Conservation (phyloP, 2,888 invertebrate genomes). For the Orchesella flavescens region DNA sequence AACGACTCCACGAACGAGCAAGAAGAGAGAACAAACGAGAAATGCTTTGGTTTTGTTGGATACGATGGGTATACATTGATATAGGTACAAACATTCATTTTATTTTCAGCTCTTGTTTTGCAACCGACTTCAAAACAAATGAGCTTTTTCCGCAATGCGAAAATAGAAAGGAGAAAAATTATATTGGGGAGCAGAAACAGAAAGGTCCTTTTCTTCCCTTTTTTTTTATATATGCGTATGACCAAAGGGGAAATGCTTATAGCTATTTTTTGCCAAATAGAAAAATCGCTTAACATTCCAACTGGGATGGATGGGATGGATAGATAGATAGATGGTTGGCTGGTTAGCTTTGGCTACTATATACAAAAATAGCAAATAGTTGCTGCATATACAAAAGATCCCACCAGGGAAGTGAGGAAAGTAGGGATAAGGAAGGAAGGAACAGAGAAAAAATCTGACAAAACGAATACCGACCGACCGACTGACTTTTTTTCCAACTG, state of each 20-base stretch:
- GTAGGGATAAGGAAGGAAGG: conserved; percentile 16
- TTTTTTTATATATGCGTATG: not conserved
- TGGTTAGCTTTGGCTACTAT: not conserved
- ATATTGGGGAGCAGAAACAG: not conserved
- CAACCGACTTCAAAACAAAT: conserved; percentile 49
- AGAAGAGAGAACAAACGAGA: not conserved
- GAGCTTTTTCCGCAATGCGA: conserved; percentile 60
- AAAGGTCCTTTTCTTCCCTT: not conserved
- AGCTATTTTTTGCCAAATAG: conserved; percentile 44
- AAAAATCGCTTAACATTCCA: conserved; percentile 60
- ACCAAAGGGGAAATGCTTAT: too few relatives aligned
- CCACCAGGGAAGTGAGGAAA: conserved; percentile 1
- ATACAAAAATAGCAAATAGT: not conserved
- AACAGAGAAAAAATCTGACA: conserved; percentile 19
- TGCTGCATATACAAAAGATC: conserved; percentile 24
- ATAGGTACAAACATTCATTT: not conserved
- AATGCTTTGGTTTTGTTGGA: not conserved
- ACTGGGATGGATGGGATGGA: conserved; percentile 33
- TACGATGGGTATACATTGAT: not conserved
- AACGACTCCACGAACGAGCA: not conserved
- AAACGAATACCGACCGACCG: not conserved
- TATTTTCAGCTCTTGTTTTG: conserved; percentile 10
- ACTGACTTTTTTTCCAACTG: conserved; percentile 28
- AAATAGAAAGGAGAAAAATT: conserved; percentile 24
- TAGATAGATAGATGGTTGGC: conserved; percentile 11